Percentiles rank a stretch among this genome's conserved stretches.
Conservation (phyloP, 2,888 invertebrate genomes). For the Tricholauxania praeusta region DNA sequence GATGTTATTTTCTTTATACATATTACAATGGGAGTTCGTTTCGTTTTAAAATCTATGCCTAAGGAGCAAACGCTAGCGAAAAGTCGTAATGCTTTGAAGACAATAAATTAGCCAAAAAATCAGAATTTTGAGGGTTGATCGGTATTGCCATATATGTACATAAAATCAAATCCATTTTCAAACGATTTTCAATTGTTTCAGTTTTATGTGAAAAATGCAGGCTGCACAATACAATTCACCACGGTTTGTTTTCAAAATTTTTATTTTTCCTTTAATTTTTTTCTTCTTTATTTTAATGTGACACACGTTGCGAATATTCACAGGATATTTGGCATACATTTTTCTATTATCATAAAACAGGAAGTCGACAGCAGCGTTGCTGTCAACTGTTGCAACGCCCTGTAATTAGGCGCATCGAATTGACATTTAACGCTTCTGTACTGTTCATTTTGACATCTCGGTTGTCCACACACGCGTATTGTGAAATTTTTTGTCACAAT, state of each 20-base stretch:
- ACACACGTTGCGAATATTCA: constrained; percentile 23
- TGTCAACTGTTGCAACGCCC: constrained; percentile 42
- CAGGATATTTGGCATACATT: background rate
- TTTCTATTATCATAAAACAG: no score
- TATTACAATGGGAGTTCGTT: no score
- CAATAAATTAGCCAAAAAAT: constrained; percentile 16
- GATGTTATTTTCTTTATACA: no score
- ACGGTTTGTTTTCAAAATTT: constrained; percentile 24
- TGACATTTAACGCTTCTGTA: constrained; percentile 39
- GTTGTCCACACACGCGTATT: no score
- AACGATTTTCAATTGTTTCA: background rate
- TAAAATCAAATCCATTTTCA: background rate
- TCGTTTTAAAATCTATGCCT: no score
- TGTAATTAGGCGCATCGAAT: constrained; percentile 46
- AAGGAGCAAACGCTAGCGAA: background rate
- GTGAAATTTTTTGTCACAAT: no score
- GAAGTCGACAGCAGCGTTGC: background rate
- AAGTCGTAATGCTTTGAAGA: background rate
- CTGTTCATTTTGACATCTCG: no score
- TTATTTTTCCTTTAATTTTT: no score
- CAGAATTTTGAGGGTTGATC: background rate
- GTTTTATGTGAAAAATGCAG: constrained; percentile 19
- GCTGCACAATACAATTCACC: constrained; percentile 13
- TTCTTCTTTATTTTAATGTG: background rate
- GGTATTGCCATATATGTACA: background rate